Evolutionary conservation across 2,797 vertebrate genomes (phyloP).

Genomic region (Pseudochirops corinnae): DNA sequence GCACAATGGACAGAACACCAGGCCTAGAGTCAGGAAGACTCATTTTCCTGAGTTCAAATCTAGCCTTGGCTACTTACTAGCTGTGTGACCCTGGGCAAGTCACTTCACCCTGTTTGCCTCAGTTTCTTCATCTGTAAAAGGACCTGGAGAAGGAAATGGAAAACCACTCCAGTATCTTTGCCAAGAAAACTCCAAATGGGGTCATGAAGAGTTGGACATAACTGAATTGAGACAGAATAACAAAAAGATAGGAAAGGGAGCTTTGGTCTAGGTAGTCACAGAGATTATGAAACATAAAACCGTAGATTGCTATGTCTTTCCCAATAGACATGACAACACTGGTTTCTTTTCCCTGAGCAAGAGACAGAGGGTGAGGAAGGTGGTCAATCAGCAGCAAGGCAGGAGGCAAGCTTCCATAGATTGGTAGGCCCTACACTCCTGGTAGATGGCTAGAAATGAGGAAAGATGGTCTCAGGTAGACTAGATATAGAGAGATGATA

Average conservation of each 20-base stretch:
- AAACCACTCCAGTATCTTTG: neutral
- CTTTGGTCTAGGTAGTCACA: neutral
- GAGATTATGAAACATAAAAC: neutral
- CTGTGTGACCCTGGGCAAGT: neutral
- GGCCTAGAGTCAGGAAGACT: conserved; percentile 1
- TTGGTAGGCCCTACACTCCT: neutral
- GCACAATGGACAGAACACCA: neutral
- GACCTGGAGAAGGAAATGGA: neutral
- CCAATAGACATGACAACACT: neutral
- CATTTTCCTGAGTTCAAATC: neutral
- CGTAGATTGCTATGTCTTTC: too few relatives aligned
- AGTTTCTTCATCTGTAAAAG: neutral
- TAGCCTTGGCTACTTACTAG: neutral
- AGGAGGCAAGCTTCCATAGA: neutral
- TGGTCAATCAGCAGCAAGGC: neutral
- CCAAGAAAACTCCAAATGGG: neutral
- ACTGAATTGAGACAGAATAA: neutral
- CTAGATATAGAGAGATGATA: neutral
- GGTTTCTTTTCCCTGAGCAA: neutral
- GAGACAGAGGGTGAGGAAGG: neutral
- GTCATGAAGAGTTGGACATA: neutral
- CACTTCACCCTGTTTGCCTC: neutral
- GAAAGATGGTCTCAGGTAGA: neutral
- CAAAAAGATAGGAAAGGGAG: neutral
- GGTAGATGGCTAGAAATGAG: neutral